A percentile compares a stretch with the other conserved stretches of the same genome.
These are phyloP conservation scores for Drosophila saltans DNA, from an alignment of 1,140 invertebrate species.

Conservation along the genomic window DNA sequence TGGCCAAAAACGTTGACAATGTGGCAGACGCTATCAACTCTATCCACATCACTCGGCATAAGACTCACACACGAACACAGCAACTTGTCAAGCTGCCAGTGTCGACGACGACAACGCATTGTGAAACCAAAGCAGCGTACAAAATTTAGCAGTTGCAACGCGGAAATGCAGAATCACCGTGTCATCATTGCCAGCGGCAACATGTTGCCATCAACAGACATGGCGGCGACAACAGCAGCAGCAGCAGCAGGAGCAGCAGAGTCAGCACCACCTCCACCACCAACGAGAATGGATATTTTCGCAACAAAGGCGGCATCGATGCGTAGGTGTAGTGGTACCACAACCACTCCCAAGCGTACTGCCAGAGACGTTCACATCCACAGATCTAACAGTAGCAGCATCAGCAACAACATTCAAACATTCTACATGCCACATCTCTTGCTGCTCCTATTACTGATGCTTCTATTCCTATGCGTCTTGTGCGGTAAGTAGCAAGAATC, in stretches of 20 bases:
- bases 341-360: constrained; percentile 36
- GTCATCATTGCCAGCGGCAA: constrained; percentile 29
- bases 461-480: constrained; percentile 60
- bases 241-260: constrained; percentile 8
- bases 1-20: constrained; percentile 66
- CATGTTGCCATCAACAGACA: constrained; percentile 66
- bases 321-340: constrained; percentile 56
- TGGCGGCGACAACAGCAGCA: constrained; percentile 14
- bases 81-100: constrained; percentile 31
- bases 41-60: constrained; percentile 58
- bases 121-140: constrained; percentile 37
- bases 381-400: constrained; percentile 10
- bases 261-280: background rate
- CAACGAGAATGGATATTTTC: background rate
- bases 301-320: constrained; percentile 23
- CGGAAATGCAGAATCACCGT: constrained; percentile 69
- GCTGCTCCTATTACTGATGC: constrained; percentile 38
- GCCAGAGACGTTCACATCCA: constrained; percentile 18
- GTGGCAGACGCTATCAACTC: constrained; percentile 74
- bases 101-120: constrained; percentile 26
- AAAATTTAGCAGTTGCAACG: constrained; percentile 46
- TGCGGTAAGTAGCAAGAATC: constrained; percentile 60
- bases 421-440: constrained; percentile 25
- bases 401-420: constrained; percentile 13
- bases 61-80: constrained; percentile 18